A percentile compares a stretch with the other conserved stretches of the same genome.
Conservation (phyloP, 1,140 invertebrate species). For the Tribolium madens region DNA sequence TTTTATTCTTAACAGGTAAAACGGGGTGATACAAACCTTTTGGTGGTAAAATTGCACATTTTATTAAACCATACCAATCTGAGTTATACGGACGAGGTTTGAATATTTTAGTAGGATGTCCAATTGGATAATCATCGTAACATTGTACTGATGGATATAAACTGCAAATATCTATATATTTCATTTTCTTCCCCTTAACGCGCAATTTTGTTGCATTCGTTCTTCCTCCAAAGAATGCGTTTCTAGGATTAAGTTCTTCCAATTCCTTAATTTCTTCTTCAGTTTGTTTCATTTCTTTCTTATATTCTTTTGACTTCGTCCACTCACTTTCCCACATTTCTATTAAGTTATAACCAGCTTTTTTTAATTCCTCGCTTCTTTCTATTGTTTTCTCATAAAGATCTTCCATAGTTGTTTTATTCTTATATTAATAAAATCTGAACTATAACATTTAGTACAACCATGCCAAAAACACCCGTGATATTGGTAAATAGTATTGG, state of each 20-base stretch:
- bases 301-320: conserved; percentile 19
- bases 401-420: too few species aligned
- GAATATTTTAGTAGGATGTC: conserved; percentile 35
- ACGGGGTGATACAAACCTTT: conserved; percentile 44
- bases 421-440: too few species aligned
- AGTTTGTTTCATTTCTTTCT: conserved; percentile 39
- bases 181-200: conserved; percentile 13
- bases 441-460: too few species aligned
- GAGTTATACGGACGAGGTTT: conserved; percentile 38
- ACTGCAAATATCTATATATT: conserved; percentile 29
- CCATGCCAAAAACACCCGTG: too few species aligned
- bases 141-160: conserved; percentile 33
- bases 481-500: too few species aligned
- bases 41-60: conserved; percentile 48
- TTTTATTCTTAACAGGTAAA: conserved; percentile 45
- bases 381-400: too few species aligned
- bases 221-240: conserved; percentile 27
- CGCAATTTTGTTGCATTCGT: conserved; percentile 24
- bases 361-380: too few species aligned
- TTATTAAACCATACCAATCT: conserved; percentile 46
- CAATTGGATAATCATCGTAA: conserved; percentile 25
- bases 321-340: too few species aligned
- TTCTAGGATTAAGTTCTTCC: conserved; percentile 17
- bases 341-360: too few species aligned
- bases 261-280: conserved; percentile 22